phyloP scores from a whole-genome alignment of 2,113 vertebrate species.

The Coptodon bakossiorum region DNA sequence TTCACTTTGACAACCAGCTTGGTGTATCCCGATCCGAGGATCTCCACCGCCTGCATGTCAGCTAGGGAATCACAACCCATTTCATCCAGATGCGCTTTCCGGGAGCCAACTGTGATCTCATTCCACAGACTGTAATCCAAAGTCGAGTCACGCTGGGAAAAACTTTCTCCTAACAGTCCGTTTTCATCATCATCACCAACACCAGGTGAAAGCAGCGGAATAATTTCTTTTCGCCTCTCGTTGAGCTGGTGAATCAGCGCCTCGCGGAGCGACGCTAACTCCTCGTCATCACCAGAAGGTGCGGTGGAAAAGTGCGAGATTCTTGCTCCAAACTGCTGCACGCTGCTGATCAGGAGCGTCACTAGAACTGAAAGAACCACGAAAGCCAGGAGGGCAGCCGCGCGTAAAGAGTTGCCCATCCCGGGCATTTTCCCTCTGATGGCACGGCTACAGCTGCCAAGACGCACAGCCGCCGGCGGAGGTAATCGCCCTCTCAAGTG shows the following conservation, averaged over 20 bases:
- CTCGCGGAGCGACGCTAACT: conserved; percentile 28
- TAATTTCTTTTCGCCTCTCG: conserved; percentile 66
- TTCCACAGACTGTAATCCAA: conserved; percentile 40
- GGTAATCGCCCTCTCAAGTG: neutral
- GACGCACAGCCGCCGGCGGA: neutral
- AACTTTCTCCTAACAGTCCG: neutral
- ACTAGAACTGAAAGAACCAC: conserved; percentile 62
- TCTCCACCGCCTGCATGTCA: conserved; percentile 54
- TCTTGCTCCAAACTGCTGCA: conserved; percentile 61
- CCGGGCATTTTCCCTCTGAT: conserved; percentile 43
- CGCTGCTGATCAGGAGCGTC: conserved; percentile 63
- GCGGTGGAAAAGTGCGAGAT: conserved; percentile 16
- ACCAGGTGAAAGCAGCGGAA: conserved; percentile 48
- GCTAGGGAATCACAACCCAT: conserved; percentile 73
- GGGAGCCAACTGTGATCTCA: conserved; percentile 28
- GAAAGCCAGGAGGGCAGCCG: conserved; percentile 62
- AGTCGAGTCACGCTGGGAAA: neutral
- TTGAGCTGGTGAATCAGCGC: conserved; percentile 59
- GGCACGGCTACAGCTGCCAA: neutral
- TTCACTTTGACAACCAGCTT: conserved; percentile 68
- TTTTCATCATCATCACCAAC: neutral
- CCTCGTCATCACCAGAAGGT: conserved; percentile 26
- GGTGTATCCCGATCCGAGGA: conserved; percentile 76
- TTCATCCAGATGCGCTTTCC: conserved; percentile 27
- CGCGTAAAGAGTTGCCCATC: conserved; percentile 61